Percentiles rank a stretch among this genome's conserved stretches.
Conservation (phyloP, 1,140 invertebrate genomes). For the Hermetia illucens region DNA sequence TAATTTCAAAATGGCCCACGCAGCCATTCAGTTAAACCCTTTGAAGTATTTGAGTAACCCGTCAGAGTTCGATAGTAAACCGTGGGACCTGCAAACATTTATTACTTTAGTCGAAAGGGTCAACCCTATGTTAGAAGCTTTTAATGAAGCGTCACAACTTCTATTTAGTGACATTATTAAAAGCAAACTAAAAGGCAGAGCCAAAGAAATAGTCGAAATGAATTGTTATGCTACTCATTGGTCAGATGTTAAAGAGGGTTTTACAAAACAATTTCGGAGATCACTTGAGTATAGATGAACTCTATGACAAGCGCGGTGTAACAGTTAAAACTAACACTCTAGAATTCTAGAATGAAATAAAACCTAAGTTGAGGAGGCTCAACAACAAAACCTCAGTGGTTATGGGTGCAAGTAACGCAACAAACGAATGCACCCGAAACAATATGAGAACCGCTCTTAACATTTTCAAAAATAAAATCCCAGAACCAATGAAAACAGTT, state of each 20-base stretch:
- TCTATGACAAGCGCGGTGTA: background rate
- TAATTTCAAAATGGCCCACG: too few species aligned
- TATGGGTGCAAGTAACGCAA: too few species aligned
- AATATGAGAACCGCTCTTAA: background rate
- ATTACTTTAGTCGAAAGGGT: constrained; percentile 1
- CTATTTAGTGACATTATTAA: constrained; percentile 4
- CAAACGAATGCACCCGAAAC: too few species aligned
- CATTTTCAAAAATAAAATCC: background rate
- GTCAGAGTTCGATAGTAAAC: constrained; percentile 2
- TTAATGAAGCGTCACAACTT: constrained; percentile 1
- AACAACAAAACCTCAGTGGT: background rate
- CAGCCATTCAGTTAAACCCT: too few species aligned
- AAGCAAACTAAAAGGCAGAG: constrained; percentile 4
- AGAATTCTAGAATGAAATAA: background rate
- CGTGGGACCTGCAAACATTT: constrained; percentile 2
- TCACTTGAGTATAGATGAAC: background rate
- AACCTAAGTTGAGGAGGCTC: constrained; percentile 1
- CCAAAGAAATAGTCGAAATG: constrained; percentile 4
- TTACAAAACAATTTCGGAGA: constrained; percentile 6
- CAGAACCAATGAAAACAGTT: background rate
- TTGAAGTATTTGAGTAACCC: constrained; percentile 4
- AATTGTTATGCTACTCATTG: constrained; percentile 2
- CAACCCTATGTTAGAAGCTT: background rate
- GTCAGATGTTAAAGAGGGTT: constrained; percentile 1
- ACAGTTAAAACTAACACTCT: constrained; percentile 2